Base-by-base conservation (phyloP, 2,888 invertebrate genomes). In the Iselma pallidipennis region DNA sequence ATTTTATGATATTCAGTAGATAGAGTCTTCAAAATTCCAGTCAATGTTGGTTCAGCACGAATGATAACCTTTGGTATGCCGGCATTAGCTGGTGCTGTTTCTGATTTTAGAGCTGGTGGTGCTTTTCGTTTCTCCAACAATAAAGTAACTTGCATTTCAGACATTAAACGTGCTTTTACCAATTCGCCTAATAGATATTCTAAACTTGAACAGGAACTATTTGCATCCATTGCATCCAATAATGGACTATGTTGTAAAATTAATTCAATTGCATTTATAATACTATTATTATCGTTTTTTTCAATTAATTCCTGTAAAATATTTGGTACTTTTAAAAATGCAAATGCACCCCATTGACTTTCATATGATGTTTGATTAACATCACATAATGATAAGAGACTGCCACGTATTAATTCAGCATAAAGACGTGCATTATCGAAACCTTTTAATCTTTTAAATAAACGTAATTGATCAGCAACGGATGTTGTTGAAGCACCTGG, bases 291-390 rank as follows among this genome's bases (percentile, higher is more conserved):
- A 48, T 78, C 78, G 12, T 62, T 65, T 57, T 73, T 72, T 55
- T 74, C 76, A 1, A 76, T 71, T 48, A 80, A 61, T 64, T 78
- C 76, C 33, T 75, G 88, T 49, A 95, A 85, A 50, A 94, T 88
- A 74, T 91, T 89, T 0, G 95, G 94, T 54, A 96, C 88, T 84
- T 96, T 96, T 7, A 97, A 85, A 77, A 96, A 96, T 0, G 94
- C 93, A 77, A 96, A 96, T 9, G 96, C 95, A 12, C 95, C 94
- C 95, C 96, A 96, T 73, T 95, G 88, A 4, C 95, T 90, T 74
- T 96, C 95, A 71, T 92, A 91, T 7, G 90, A 87, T 49, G 91
- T 91, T 70, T 91, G 92, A 55, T 90, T 89, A 0, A 91, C 91
- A 80, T 95, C 94, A 74, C 94, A 91, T 4, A 97, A 82, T n/a